These are phyloP conservation scores for Galaxias olidus DNA, from an alignment of 2,797 vertebrate species.

Conservation along the genomic window DNA sequence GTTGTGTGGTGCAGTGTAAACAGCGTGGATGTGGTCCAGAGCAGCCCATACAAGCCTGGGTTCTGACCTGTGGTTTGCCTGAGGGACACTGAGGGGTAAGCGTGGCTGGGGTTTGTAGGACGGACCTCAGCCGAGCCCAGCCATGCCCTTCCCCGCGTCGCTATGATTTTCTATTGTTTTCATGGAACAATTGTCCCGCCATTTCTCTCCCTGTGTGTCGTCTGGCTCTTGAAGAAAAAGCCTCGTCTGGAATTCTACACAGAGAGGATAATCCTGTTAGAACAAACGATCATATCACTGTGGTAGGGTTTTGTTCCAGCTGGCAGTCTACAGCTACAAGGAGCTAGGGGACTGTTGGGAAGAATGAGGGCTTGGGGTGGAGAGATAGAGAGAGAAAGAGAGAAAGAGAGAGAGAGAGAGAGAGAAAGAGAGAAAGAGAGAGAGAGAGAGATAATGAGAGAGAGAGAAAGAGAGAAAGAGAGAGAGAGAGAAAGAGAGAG, in stretches of 20 bases:
- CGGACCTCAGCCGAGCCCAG: too few relatives aligned
- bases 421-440: too few relatives aligned
- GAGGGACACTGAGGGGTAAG: too few relatives aligned
- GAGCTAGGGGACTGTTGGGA: neutral
- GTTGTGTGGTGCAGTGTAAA: too few relatives aligned
- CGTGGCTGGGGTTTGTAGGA: too few relatives aligned
- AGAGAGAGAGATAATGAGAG: neutral
- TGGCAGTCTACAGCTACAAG: constrained; percentile 10
- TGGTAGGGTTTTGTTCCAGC: constrained; percentile 3
- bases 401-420: constrained; percentile 42
- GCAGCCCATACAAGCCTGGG: too few relatives aligned
- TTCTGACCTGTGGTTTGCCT: too few relatives aligned
- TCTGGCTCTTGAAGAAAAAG: constrained; percentile 16
- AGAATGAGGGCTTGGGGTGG: constrained; percentile 22
- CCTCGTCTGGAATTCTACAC: neutral
- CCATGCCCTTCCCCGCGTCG: too few relatives aligned
- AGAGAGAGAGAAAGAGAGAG: neutral
- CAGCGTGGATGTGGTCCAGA: too few relatives aligned
- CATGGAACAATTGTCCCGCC: constrained; percentile 8
- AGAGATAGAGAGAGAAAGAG: neutral
- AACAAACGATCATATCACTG: constrained; percentile 4
- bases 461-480: neutral
- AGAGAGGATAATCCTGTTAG: constrained; percentile 7
- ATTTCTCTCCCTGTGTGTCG: constrained; percentile 11
- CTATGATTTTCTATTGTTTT: neutral